These are phyloP conservation scores for Drosophila repletoides DNA, from an alignment of 1,140 invertebrate genomes.

Conservation along the genomic window DNA sequence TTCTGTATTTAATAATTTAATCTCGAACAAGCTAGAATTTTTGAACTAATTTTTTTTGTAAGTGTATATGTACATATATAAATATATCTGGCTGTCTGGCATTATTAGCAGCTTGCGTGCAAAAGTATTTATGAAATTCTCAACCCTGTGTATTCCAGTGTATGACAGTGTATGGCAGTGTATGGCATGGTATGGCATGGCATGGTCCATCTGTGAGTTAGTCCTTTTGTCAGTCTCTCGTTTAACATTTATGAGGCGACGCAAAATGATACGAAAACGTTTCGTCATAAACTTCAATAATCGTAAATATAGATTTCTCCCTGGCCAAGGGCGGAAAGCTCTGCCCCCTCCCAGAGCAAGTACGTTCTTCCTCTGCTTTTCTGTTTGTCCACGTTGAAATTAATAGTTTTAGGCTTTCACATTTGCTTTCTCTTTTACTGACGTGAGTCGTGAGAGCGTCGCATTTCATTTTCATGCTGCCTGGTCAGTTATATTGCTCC, in stretches of 20 bases:
- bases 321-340: constrained; percentile 22
- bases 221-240: constrained; percentile 18
- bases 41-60: too few relatives aligned
- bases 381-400: constrained; percentile 56
- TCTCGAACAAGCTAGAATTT: too few relatives aligned
- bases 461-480: constrained; percentile 72
- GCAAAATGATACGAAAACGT: constrained; percentile 82
- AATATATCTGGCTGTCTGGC: constrained; percentile 9
- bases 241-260: constrained; percentile 80
- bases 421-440: constrained; percentile 9
- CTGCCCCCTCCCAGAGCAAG: background rate
- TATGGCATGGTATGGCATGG: too few relatives aligned
- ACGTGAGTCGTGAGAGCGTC: constrained; percentile 54
- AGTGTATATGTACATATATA: background rate
- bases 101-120: constrained; percentile 78
- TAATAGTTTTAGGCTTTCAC: constrained; percentile 79
- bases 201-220: constrained; percentile 13
- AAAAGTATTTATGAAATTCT: constrained; percentile 75
- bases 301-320: constrained; percentile 82
- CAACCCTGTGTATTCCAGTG: constrained; percentile 26
- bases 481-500: constrained; percentile 62
- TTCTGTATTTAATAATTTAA: too few relatives aligned
- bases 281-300: constrained; percentile 83
- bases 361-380: background rate
- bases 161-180: background rate